phyloP scores from a whole-genome alignment of 2,113 vertebrate species.

The Otolemur garnettii region DNA sequence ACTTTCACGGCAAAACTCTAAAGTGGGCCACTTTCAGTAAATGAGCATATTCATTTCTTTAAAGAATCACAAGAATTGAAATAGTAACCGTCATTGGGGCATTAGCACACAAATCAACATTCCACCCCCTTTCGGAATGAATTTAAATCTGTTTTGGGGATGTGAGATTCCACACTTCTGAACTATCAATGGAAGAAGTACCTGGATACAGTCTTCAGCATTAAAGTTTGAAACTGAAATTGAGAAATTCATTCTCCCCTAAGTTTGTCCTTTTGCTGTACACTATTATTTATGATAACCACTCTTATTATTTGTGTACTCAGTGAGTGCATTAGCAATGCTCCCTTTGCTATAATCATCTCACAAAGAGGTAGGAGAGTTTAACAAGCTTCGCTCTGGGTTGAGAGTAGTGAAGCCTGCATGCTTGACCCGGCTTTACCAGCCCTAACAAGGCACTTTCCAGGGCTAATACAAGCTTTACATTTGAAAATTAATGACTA shows the following conservation, averaged over 20 bases:
- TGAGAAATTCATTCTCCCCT: neutral
- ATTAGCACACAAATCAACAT: slow-evolving; percentile 45
- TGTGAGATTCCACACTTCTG: neutral
- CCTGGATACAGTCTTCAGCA: neutral
- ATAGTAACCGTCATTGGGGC: slow-evolving; percentile 45
- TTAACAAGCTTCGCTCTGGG: neutral
- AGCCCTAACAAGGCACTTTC: neutral
- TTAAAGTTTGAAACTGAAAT: slow-evolving; percentile 42
- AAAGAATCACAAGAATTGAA: slow-evolving; percentile 58
- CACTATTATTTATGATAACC: neutral
- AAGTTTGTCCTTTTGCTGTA: neutral
- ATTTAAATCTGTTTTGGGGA: neutral
- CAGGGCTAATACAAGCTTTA: neutral
- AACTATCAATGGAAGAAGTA: neutral
- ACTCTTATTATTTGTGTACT: slow-evolving; percentile 13
- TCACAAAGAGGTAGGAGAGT: neutral
- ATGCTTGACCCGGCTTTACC: neutral
- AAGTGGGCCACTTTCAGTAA: slow-evolving; percentile 51
- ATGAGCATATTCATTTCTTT: slow-evolving; percentile 65
- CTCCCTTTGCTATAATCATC: neutral
- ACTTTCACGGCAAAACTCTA: slow-evolving; percentile 61
- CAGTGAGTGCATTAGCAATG: neutral
- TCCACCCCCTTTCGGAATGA: neutral
- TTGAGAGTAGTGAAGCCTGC: neutral
- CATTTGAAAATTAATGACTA: neutral